Evolutionary conservation across 2,113 vertebrate species (phyloP).

Genomic region (Setophaga kirtlandii): DNA sequence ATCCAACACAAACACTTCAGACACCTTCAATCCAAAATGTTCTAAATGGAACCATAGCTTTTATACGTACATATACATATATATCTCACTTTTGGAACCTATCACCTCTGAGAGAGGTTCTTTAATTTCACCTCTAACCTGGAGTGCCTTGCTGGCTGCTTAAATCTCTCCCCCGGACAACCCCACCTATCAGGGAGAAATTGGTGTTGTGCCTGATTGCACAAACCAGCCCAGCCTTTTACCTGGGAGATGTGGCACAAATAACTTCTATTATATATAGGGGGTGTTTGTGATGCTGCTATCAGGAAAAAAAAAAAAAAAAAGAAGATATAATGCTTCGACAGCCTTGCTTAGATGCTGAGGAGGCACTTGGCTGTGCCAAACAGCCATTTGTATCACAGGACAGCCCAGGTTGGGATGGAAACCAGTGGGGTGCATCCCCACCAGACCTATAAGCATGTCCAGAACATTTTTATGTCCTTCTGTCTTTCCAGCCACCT

Average conservation of each 20-base stretch:
- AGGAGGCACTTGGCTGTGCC: conserved; percentile 7
- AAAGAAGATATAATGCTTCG: neutral
- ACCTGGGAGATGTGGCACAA: conserved; percentile 43
- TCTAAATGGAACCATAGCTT: neutral
- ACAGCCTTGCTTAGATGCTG: neutral
- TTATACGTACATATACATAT: neutral
- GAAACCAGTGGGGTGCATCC: neutral
- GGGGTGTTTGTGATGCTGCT: conserved; percentile 2
- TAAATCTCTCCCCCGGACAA: neutral
- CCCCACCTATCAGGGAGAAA: conserved; percentile 23
- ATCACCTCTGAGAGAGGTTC: neutral
- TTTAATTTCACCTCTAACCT: neutral
- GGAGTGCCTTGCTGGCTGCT: neutral
- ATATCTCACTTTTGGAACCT: neutral
- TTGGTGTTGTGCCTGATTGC: conserved; percentile 58
- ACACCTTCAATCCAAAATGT: neutral
- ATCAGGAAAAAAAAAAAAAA: neutral
- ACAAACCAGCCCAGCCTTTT: conserved; percentile 34
- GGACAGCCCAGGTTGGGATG: neutral
- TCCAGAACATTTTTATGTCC: neutral
- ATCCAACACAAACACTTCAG: neutral
- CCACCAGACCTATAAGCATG: neutral
- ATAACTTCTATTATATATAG: conserved; percentile 36
- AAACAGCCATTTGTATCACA: neutral
- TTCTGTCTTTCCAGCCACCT: neutral